Evolutionary conservation across 2,797 vertebrate genomes (phyloP), one percentile per base, ranked within the genome.

Genomic region (Centroberyx gerrardi): DNA sequence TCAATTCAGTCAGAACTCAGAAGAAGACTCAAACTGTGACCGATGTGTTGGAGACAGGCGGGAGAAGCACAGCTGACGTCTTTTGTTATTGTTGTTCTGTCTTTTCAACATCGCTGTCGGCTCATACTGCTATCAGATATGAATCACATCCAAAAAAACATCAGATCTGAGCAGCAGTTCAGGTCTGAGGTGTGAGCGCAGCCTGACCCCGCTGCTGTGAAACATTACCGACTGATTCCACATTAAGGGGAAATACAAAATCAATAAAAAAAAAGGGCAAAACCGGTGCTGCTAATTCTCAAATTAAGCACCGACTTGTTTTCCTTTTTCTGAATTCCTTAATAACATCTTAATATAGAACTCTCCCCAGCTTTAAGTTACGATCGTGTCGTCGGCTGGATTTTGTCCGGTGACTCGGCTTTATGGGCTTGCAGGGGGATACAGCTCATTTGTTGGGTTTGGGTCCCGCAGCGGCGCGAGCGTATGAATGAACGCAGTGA

Each of bases 401-500:
- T 49, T 29, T n/a, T 42, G 84, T 73, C 74, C 78, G 86, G 59
- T 78, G 76, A 72, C 28, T 18, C 4, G 63, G 74, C 75, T 90
- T 91, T 89, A 93, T 62, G 78, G 69, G 85, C 74, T 2, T 15
- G 73, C 42, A 62, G 78, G 78, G 78, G 72, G 72, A 79, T 72
- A 81, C 74, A 72, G 88, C 86, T 89, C 81, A 86, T 86, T 92
- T 88, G 88, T 88, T 82, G 81, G 73, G 78, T 88, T 91, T 87
- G 58, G 84, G 65, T 91, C 81, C 81, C 62, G 48, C 31, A n/a
- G 82, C 81, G 33, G 68, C 51, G 70, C 3, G 62, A 33, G 38
- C 1, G 60, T 40, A 91, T 92, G 90, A 93, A 92, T 91, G 87
- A 88, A 76, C 8, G 54, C 89, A 90, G 85, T 90, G 88, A 93